phyloP scores from a whole-genome alignment of 2,888 invertebrate species.

The Rhagophthalmus giganteus region DNA sequence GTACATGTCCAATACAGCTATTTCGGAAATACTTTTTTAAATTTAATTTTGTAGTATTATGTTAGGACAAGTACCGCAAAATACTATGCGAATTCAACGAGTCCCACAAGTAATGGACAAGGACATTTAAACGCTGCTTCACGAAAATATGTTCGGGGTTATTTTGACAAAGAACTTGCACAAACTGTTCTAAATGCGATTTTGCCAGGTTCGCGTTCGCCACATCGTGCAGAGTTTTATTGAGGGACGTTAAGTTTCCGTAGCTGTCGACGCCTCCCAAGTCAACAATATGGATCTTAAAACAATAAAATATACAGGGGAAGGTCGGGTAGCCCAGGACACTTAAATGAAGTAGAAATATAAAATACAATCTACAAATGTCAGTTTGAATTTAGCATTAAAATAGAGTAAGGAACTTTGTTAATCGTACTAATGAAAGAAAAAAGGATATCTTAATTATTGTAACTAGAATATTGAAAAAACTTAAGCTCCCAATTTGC shows the following conservation, averaged over 20 bases:
- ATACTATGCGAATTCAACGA: constrained; percentile 47
- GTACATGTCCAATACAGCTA: constrained; percentile 55
- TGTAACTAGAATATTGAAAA: no score
- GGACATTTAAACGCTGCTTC: constrained; percentile 45
- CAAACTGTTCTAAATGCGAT: constrained; percentile 52
- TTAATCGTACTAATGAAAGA: no score
- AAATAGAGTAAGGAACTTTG: no score
- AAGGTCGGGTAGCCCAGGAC: no score
- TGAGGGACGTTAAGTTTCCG: constrained; percentile 43
- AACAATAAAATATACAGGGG: constrained; percentile 15
- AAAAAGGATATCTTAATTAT: no score
- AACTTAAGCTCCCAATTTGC: no score
- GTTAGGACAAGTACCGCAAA: constrained; percentile 47
- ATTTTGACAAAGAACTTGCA: constrained; percentile 39
- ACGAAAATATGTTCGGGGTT: constrained; percentile 37
- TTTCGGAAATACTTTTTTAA: constrained; percentile 8
- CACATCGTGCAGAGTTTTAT: constrained; percentile 48
- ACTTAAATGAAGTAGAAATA: no score
- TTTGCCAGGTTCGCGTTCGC: constrained; percentile 53
- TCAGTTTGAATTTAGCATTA: no score
- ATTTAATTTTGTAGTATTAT: no score
- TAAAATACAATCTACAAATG: no score
- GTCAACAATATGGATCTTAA: constrained; percentile 56
- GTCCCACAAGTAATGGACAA: constrained; percentile 52
- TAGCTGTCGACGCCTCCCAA: constrained; percentile 53